These are phyloP conservation scores for Psophia crepitans DNA, from an alignment of 2,113 vertebrate species.

Conservation along the genomic window DNA sequence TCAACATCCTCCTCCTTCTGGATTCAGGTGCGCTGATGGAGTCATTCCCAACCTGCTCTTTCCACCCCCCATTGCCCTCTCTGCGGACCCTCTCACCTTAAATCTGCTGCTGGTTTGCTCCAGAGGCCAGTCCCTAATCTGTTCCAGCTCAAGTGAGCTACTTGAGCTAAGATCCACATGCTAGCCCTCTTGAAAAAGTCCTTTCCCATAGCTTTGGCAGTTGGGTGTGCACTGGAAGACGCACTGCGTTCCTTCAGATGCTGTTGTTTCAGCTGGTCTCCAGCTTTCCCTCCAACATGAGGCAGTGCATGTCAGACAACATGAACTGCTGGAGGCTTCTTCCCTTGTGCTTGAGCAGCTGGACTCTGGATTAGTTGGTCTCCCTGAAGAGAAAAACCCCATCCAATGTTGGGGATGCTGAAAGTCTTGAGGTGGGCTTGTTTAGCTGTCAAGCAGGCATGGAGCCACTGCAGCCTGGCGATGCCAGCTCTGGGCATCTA, in stretches of 20 bases:
- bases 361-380: not conserved
- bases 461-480: not conserved
- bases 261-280: not conserved
- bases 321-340: not conserved
- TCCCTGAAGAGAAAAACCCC: not conserved
- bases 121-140: not conserved
- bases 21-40: not conserved
- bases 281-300: not conserved
- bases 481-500: not conserved
- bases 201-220: not conserved
- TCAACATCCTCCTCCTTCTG: slow-evolving; percentile 42
- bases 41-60: not conserved
- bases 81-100: not conserved
- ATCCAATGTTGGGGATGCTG: not conserved
- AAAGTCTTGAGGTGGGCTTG: not conserved
- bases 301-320: not conserved
- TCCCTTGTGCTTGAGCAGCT: not conserved
- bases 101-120: not conserved
- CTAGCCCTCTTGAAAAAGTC: not conserved
- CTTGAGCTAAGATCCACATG: not conserved
- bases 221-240: not conserved
- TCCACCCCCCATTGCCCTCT: not conserved
- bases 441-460: not conserved
- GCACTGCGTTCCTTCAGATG: not conserved
- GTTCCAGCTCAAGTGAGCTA: not conserved